These are phyloP conservation scores for Aethina tumida DNA, from an alignment of 1,140 invertebrate species.

Conservation along the genomic window DNA sequence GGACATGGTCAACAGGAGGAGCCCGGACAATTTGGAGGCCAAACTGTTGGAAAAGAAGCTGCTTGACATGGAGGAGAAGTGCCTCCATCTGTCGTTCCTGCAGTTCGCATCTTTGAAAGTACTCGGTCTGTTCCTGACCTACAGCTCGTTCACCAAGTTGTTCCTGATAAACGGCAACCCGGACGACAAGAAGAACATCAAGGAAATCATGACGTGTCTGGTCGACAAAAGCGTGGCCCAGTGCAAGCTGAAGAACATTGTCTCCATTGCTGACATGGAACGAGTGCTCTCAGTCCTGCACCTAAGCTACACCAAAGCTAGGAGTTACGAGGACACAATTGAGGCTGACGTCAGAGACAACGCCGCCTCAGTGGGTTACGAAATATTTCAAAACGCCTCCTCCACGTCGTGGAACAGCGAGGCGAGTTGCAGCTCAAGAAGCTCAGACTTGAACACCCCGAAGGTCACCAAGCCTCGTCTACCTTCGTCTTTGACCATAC, in stretches of 20 bases:
- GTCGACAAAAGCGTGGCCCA: constrained; percentile 40
- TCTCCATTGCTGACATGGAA: constrained; percentile 43
- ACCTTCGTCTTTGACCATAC: constrained; percentile 9
- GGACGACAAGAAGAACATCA: constrained; percentile 18
- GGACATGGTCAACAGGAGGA: constrained; percentile 9
- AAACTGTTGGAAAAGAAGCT: constrained; percentile 32
- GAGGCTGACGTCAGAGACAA: constrained; percentile 6
- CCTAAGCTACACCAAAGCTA: constrained; percentile 37
- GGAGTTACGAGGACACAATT: constrained; percentile 28
- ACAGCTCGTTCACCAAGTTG: constrained; percentile 39
- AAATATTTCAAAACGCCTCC: not conserved
- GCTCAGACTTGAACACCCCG: too few species aligned
- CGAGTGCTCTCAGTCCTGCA: constrained; percentile 45
- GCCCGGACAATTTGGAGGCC: constrained; percentile 11
- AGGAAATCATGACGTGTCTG: constrained; percentile 30
- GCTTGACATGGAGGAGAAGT: constrained; percentile 36
- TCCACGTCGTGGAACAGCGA: not conserved
- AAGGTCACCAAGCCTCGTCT: constrained; percentile 5
- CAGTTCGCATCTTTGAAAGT: constrained; percentile 50
- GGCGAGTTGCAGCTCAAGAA: constrained; percentile 5
- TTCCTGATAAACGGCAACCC: constrained; percentile 36
- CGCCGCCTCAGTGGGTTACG: not conserved
- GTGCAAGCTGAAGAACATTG: constrained; percentile 36
- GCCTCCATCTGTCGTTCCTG: constrained; percentile 40
- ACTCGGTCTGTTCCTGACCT: constrained; percentile 39